Percentiles rank a stretch among this genome's conserved stretches.
phyloP scores from a whole-genome alignment of 2,888 invertebrate species.

The Helicoverpa assulta region DNA sequence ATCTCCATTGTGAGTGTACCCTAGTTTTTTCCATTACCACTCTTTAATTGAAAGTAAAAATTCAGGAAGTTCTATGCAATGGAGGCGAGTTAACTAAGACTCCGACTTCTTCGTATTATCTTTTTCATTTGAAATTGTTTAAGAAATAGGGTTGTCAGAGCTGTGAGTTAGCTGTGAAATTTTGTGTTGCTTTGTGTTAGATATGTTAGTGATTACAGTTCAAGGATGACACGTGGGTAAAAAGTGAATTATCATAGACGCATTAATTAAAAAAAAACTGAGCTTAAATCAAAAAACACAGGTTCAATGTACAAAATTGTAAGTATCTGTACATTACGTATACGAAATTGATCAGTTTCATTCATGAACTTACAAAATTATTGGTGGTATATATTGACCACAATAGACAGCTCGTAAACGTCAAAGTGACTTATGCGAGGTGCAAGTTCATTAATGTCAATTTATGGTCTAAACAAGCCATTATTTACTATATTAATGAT shows the following conservation, averaged over 20 bases:
- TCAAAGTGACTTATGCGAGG: background rate
- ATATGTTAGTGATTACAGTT: conserved; percentile 21
- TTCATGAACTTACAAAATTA: background rate
- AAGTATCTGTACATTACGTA: no score
- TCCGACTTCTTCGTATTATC: conserved; percentile 58
- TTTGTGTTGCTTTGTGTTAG: conserved; percentile 17
- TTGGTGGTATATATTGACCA: background rate
- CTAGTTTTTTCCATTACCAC: conserved; percentile 76
- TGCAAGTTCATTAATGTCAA: background rate
- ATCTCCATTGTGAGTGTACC: conserved; percentile 73
- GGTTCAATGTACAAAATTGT: no score
- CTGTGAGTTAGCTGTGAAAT: conserved; percentile 29
- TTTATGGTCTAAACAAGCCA: background rate
- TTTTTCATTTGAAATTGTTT: conserved; percentile 57
- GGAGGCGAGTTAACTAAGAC: conserved; percentile 64
- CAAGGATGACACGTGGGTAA: conserved; percentile 17
- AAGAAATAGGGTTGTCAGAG: conserved; percentile 45
- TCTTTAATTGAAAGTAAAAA: conserved; percentile 74
- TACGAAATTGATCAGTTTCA: no score
- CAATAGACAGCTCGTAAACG: background rate
- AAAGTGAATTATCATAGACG: no score
- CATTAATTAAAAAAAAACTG: no score
- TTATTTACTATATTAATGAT: no score
- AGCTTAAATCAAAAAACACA: no score
- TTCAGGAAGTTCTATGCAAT: conserved; percentile 61